Evolutionary conservation across 2,888 invertebrate genomes (phyloP).

Genomic region (Drosophila cyrtoloma): DNA sequence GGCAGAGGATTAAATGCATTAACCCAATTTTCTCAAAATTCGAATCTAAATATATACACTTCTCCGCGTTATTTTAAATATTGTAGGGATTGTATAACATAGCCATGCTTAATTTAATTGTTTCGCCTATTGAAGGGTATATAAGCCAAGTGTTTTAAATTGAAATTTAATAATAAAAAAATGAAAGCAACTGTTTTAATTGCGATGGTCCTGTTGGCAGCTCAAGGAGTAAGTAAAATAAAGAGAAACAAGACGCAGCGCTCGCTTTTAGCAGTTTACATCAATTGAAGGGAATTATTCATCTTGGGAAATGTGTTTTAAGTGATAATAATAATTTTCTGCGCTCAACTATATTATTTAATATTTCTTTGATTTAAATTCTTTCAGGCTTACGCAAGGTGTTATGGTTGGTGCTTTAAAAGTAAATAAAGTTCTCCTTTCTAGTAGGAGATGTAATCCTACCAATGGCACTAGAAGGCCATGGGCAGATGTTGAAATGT

Average conservation of each 20-base stretch:
- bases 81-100: background rate
- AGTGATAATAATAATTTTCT: background rate
- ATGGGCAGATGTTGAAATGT: background rate
- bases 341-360: too few species aligned
- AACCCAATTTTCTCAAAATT: too few species aligned
- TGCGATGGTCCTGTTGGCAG: background rate
- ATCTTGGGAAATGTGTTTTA: background rate
- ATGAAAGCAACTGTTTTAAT: background rate
- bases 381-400: slow-evolving; percentile 1
- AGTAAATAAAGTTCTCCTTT: background rate
- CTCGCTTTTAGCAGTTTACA: background rate
- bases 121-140: background rate
- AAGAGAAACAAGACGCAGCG: background rate
- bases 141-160: background rate
- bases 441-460: background rate
- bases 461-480: background rate
- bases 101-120: background rate
- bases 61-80: background rate
- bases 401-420: background rate
- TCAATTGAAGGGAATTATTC: background rate
- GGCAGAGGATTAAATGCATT: too few species aligned
- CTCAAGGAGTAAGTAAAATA: background rate
- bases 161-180: background rate
- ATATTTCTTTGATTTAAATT: background rate
- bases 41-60: too few species aligned